Base-by-base conservation (phyloP, 2,888 invertebrate genomes). In the Seira sanloemensis region DNA sequence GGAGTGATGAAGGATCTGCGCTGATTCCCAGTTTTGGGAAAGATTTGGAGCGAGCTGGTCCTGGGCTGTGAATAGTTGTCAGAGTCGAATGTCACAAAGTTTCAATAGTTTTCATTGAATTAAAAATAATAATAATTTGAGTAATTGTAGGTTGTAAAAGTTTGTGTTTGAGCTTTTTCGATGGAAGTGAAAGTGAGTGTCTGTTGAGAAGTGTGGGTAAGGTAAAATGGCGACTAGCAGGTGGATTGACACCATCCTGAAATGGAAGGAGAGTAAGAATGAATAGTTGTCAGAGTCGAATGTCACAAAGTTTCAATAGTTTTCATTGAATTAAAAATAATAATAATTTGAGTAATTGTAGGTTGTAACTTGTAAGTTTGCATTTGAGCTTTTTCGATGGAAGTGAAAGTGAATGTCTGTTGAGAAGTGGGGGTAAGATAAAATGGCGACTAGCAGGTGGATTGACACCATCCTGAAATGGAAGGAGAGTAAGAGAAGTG, bases 401-500 rank as follows among this genome's bases (percentile, higher is more conserved):
- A 27, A 18, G 26, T 2, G 9, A 19, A 69, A 12, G 37, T 37
- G 37, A 37, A 37, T 37, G 12, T 37, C 37, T 37, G 12, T 4
- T 7, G 12, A 37, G 4, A 37, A 12, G 12, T 37, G 5, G 4
- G 4, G 12, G 12, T 37, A 7, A 77, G 25, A 27, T 58, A 76
- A 72, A 77, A 82, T 73, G 73, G 72, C 82, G 23, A 77, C 82
- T n/a, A n/a, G n/a, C 37, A 82, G 54, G 37, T 82, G 82, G 82
- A 82, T 82, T 77, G 82, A 82, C 21, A 67, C 82, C 0, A 24
- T 82, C 27, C 73, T 82, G 24, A 82, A 82, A 21, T 82, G 82
- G 82, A 82, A 67, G 24, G 82, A 82, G 23, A 77, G 72, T 24
- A 77, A 67, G 26, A 62, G 76, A 68, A 82, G 54, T 73, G 26